Evolutionary conservation across 1,140 invertebrate species (phyloP).

Genomic region (Pseudoatta argentina): DNA sequence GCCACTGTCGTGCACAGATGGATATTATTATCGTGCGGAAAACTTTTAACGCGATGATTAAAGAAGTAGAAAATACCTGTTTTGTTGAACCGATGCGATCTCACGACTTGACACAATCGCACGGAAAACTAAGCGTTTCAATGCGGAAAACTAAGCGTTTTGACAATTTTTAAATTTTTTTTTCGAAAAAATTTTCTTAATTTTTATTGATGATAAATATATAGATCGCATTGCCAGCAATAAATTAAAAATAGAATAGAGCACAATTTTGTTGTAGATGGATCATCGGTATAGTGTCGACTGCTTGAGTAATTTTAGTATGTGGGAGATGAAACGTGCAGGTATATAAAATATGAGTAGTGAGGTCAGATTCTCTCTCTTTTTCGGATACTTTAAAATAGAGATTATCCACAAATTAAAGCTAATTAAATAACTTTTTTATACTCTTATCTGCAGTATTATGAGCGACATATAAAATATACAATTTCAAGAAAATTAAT

Average conservation of each 20-base stretch:
- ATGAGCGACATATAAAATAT: background rate
- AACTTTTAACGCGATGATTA: slow-evolving; percentile 44
- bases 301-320: slow-evolving; percentile 20
- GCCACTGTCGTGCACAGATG: slow-evolving; percentile 17
- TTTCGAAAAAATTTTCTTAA: background rate
- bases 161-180: background rate
- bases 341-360: background rate
- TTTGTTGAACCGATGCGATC: background rate
- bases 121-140: no score
- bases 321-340: background rate
- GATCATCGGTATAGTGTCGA: background rate
- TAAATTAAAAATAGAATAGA: slow-evolving; percentile 15
- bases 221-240: background rate
- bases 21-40: slow-evolving; percentile 10
- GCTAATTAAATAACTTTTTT: background rate
- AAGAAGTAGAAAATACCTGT: slow-evolving; percentile 32
- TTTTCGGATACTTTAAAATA: slow-evolving; percentile 14
- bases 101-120: background rate
- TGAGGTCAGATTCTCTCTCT: background rate
- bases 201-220: slow-evolving; percentile 4
- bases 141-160: background rate
- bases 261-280: background rate
- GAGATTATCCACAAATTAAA: background rate
- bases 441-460: background rate
- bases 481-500: background rate